Evolutionary conservation across 2,113 vertebrate genomes (phyloP), one percentile per base, ranked within the genome.

Genomic region (Lutjanus erythropterus): DNA sequence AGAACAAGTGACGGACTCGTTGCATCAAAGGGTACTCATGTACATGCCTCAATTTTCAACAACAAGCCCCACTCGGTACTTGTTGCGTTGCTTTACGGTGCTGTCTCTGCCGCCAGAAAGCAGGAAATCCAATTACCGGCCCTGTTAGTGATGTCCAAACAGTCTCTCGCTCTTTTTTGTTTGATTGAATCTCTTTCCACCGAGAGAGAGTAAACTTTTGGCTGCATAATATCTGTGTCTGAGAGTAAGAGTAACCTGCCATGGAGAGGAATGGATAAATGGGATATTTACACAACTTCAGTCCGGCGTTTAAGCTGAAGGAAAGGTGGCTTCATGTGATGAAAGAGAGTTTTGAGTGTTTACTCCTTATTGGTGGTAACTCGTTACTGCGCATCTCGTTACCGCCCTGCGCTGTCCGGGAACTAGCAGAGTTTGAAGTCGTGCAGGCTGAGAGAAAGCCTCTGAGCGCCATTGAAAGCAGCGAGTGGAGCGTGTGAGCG

Each of bases 401-500:
- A 67, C 88, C 85, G 78, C 86, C 81, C 91, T 55, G 41, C 42
- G 42, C 80, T 62, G 76, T 69, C 60, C 73, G 74, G 71, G 74
- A 85, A 75, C 83, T 31, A 47, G 70, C 37, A 66, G 80, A 87
- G 68, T 86, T 87, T 81, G 69, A 75, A 85, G 47, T 75, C 66
- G 84, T 65, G 39, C 31, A 59, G 52, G 53, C 56, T 75, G 53
- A 68, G 44, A 44, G n/a, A 62, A 39, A 67, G 58, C 41, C 33
- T 16, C 2, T 14, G 53, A 23, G 62, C 71, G 67, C 73, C 55
- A 49, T 6, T 18, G 44, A 27, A 5, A 35, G 31, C 9, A 2
- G 12, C 5, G 1, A n/a, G 2, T 2, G 66, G 58, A 42, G 41
- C 29, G 1, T 18, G 62, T 10, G 6, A 6, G 18, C 41, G 50